Conservation (phyloP, 1,140 invertebrate genomes). For the Pomacea maculata region DNA sequence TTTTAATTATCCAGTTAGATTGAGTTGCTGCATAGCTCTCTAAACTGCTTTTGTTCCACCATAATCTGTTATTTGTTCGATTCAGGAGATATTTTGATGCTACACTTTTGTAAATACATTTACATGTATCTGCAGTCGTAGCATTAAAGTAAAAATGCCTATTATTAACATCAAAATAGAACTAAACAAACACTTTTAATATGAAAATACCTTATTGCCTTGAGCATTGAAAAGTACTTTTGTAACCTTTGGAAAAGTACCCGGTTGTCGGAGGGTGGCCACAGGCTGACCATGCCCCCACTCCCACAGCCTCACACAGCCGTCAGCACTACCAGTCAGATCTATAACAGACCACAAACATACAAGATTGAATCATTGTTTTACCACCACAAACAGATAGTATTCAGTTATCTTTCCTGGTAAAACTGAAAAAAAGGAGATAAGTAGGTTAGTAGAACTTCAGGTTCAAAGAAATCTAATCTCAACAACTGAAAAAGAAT, state of each 20-base stretch:
- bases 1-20: too few relatives aligned
- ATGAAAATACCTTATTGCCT: slow-evolving; percentile 82
- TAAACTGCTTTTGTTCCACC: too few relatives aligned
- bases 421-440: neutral
- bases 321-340: slow-evolving; percentile 95
- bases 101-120: too few relatives aligned
- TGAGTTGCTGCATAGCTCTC: too few relatives aligned
- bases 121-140: too few relatives aligned
- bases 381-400: neutral
- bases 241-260: slow-evolving; percentile 95
- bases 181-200: neutral
- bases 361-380: neutral
- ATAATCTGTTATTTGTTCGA: too few relatives aligned
- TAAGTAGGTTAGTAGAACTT: too few relatives aligned
- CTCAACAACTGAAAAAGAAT: too few relatives aligned
- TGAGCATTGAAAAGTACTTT: slow-evolving; percentile 93
- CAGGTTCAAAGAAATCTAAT: too few relatives aligned
- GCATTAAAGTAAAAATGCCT: too few relatives aligned
- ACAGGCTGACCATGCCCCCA: slow-evolving; percentile 94
- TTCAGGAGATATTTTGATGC: too few relatives aligned
- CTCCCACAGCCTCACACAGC: slow-evolving; percentile 97
- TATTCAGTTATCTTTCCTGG: neutral
- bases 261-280: slow-evolving; percentile 86
- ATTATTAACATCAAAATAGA: too few relatives aligned
- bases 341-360: slow-evolving; percentile 70